Evolutionary conservation across 2,113 vertebrate species (phyloP), one percentile per base, ranked within the genome.

Genomic region (Psophia crepitans): DNA sequence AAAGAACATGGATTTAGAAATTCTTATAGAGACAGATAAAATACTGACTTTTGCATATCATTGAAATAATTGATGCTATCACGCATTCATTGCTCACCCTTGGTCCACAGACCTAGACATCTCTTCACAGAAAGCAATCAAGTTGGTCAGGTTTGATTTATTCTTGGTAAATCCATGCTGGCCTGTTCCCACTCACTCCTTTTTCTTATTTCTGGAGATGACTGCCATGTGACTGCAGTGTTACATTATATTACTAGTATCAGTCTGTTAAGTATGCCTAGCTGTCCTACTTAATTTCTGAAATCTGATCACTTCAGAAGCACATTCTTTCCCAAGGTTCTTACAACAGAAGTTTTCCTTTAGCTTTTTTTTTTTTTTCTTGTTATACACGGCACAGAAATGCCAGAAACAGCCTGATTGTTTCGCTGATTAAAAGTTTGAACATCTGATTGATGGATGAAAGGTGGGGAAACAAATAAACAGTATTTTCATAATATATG

Each of bases 401-500:
- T 37, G 17, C 6, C 54, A 90, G 44, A 56, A 92, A 84, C 11
- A 78, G 30, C 14, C n/a, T 74, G 49, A 76, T 56, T 64, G 48
- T 61, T 85, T 89, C 44, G 78, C 76, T 94, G 85, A 86, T 83
- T 41, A 84, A 80, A 94, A 60, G 14, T 63, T 97, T 91, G 95
- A 91, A 83, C 23, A 56, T 35, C 17, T 84, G 66, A 91, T 64
- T 93, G 54, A 92, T 84, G 84, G 70, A 85, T 84, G 68, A n/a
- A 92, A 89, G 8, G 15, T 27, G 18, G 20, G 6, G 49, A 92
- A 93, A 82, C 39, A 89, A 87, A 66, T 51, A 49, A 81, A 64
- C 11, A 64, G 60, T n/a, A 89, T 24, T 91, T 94, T 60, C 57
- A 82, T 92, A 95, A 96, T 63, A 75, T 23, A 84, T 24, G 56